phyloP scores from a whole-genome alignment of 2,888 invertebrate species.

The Drosophila ustulata region DNA sequence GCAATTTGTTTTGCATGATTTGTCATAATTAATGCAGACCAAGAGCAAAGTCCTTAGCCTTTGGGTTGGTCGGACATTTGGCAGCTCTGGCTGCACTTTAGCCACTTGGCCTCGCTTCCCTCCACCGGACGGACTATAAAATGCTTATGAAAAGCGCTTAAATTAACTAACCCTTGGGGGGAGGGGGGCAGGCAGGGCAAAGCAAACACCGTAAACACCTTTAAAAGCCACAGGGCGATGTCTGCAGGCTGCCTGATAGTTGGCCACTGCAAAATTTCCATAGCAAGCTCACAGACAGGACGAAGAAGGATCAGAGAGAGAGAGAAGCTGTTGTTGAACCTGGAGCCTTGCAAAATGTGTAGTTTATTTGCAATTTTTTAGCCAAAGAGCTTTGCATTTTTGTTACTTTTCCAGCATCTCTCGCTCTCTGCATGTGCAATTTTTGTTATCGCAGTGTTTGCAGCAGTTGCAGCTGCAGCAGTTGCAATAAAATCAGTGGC shows the following conservation, averaged over 20 bases:
- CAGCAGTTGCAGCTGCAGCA: constrained; percentile 71
- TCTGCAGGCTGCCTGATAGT: constrained; percentile 73
- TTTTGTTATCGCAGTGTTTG: constrained; percentile 76
- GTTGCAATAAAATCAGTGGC: constrained; percentile 78
- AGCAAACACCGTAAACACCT: constrained; percentile 76
- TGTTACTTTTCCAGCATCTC: constrained; percentile 37
- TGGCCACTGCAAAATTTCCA: constrained; percentile 70
- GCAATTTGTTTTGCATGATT: constrained; percentile 50
- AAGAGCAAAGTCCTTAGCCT: constrained; percentile 20
- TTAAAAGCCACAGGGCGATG: constrained; percentile 69
- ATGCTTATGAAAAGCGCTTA: constrained; percentile 79
- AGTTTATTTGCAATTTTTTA: constrained; percentile 79
- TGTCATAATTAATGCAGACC: constrained; percentile 54
- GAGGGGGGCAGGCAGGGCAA: constrained; percentile 16
- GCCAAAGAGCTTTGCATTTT: constrained; percentile 75
- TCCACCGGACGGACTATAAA: constrained; percentile 49
- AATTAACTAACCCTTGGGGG: constrained; percentile 68
- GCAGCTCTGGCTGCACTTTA: constrained; percentile 54
- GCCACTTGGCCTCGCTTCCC: constrained; percentile 35
- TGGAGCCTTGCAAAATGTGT: constrained; percentile 65
- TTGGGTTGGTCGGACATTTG: constrained; percentile 47
- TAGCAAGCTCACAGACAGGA: constrained; percentile 49
- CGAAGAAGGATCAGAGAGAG: not conserved
- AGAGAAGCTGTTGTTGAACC: not conserved
- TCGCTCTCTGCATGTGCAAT: constrained; percentile 61